Evolutionary conservation across 2,888 invertebrate species (phyloP).

Genomic region (Ennomos quercinarius): DNA sequence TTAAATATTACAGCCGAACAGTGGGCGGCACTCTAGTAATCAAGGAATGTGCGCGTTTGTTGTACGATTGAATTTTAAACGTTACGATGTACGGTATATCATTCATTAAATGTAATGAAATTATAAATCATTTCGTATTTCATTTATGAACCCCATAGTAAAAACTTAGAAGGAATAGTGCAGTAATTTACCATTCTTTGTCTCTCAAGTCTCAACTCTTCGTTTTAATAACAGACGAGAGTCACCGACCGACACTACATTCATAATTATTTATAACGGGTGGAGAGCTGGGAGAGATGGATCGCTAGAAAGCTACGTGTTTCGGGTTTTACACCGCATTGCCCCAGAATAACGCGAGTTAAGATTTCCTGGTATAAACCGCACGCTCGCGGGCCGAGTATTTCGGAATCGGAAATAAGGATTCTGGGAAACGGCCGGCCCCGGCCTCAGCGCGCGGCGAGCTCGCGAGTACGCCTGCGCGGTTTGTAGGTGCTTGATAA

Average conservation of each 20-base stretch:
- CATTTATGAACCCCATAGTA: slow-evolving; percentile 23
- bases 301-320: slow-evolving; percentile 76
- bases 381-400: slow-evolving; percentile 70
- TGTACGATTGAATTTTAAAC: slow-evolving; percentile 69
- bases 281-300: slow-evolving; percentile 57
- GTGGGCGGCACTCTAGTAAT: slow-evolving; percentile 41
- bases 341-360: slow-evolving; percentile 78
- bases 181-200: too few relatives aligned
- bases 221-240: slow-evolving; percentile 41
- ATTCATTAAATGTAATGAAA: slow-evolving; percentile 73
- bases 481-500: slow-evolving; percentile 16
- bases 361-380: slow-evolving; percentile 78
- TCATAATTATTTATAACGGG: slow-evolving; percentile 79
- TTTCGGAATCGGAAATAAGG: slow-evolving; percentile 83
- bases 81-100: slow-evolving; percentile 67
- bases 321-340: slow-evolving; percentile 76
- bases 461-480: slow-evolving; percentile 30
- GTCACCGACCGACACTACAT: slow-evolving; percentile 76
- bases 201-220: too few relatives aligned
- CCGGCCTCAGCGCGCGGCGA: slow-evolving; percentile 67
- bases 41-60: slow-evolving; percentile 50
- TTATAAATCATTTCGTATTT: slow-evolving; percentile 51
- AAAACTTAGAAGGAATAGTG: too few relatives aligned
- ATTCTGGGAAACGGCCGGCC: slow-evolving; percentile 79
- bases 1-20: slow-evolving; percentile 31